Percentiles rank a stretch among this genome's conserved stretches.
phyloP scores from a whole-genome alignment of 2,113 vertebrate species.

The Chionomys nivalis region DNA sequence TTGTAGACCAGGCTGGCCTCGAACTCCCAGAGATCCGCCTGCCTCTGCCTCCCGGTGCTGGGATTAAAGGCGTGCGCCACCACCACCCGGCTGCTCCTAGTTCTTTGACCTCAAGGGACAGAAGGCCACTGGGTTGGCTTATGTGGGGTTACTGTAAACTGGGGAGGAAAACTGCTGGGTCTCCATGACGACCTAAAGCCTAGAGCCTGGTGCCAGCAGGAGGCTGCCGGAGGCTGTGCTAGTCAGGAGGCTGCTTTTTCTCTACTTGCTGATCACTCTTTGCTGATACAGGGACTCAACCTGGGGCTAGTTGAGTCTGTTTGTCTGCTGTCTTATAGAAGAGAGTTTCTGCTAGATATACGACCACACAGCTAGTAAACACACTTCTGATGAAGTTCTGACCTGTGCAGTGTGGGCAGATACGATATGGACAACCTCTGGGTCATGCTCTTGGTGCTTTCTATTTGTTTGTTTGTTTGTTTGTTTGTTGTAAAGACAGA shows the following conservation, averaged over 20 bases:
- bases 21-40: too few relatives aligned
- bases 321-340: background rate
- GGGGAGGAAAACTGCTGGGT: background rate
- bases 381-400: background rate
- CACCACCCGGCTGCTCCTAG: background rate
- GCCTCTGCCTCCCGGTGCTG: too few relatives aligned
- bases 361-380: too few relatives aligned
- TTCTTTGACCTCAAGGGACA: background rate
- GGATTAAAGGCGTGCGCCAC: too few relatives aligned
- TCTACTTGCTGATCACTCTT: background rate
- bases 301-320: background rate
- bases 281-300: background rate
- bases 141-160: background rate
- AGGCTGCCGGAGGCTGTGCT: background rate
- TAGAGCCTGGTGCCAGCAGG: background rate
- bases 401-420: accelerated
- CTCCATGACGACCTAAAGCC: background rate
- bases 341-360: background rate
- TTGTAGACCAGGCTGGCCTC: too few relatives aligned
- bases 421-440: background rate
- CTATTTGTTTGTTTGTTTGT: background rate
- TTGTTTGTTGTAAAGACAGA: background rate
- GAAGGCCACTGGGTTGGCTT: background rate
- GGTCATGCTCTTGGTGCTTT: background rate
- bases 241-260: background rate